Evolutionary conservation across 2,113 vertebrate species (phyloP), one percentile per base, ranked within the genome.

Genomic region (Poicephalus meyeri): DNA sequence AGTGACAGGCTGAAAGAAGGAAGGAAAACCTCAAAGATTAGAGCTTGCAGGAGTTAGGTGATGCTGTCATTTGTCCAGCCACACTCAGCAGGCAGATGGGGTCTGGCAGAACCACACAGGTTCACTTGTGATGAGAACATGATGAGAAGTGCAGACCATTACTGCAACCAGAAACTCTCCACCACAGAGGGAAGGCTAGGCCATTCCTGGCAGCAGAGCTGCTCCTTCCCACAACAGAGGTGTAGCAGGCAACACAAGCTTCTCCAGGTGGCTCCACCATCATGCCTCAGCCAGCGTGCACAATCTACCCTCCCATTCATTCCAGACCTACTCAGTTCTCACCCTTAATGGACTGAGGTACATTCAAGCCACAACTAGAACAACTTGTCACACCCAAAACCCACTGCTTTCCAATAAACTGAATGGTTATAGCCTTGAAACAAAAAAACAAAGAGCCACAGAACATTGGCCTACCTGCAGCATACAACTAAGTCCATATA

Each of bases 401-500:
- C 5, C 53, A 0, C 3, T 10, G 24, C 33, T 60, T 68, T 69
- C 31, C 68, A 14, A 8, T 9, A 53, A 16, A 33, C 25, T 11
- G 28, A 13, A 53, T 1, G 10, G 49, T 25, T 41, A 50, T 0
- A 53, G 39, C 37, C 65, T n/a, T 13, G 53, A 31, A 55, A 55
- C 53, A 55, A 55, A 24, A 31, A 47, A 72, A 16, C 18, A 29
- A 68, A 29, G 13, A 46, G 74, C 33, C 50, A 18, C 13, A 55
- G 25, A 63, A 20, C 13, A 12, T 0, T 10, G 28, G 68, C 97
- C 92, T 91, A 98, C 98, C 98, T 98, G 98, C 84, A 98, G 93
- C 98, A 98, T 97, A 81, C 98, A 98, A 8, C 98, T 98, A 9
- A 98, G 98, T 39, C 98, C 98, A 4, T 98, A 98, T 18, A 98